Conservation (phyloP, 2,888 invertebrate genomes). For the Apodemia mormo region DNA sequence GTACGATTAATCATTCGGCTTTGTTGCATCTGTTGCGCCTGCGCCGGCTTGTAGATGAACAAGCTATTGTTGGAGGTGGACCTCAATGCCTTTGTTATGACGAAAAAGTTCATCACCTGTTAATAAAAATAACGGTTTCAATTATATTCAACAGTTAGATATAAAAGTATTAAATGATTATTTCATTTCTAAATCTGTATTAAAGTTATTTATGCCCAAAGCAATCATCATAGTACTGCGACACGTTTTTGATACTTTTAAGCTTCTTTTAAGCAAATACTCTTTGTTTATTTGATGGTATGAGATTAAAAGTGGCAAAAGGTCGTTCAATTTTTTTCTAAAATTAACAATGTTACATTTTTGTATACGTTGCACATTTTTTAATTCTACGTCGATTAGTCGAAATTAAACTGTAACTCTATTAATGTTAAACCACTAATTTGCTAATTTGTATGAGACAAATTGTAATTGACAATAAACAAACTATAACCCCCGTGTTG, state of each 20-base stretch:
- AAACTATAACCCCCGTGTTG: too few species aligned
- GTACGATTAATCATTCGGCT: slow-evolving; percentile 72
- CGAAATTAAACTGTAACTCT: too few species aligned
- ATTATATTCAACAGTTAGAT: slow-evolving; percentile 18
- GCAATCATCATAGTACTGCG: neutral
- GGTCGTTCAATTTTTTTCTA: too few species aligned
- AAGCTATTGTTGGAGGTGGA: slow-evolving; percentile 61
- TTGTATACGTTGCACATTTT: too few species aligned
- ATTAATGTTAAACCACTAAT: too few species aligned
- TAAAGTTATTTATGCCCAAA: neutral
- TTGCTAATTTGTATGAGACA: too few species aligned
- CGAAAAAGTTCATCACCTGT: slow-evolving; percentile 72
- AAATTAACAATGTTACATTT: too few species aligned
- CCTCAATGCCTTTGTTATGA: slow-evolving; percentile 52
- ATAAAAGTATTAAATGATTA: slow-evolving; percentile 2
- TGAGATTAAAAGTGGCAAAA: too few species aligned
- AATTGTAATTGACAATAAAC: too few species aligned
- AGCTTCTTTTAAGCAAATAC: neutral
- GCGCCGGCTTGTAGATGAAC: slow-evolving; percentile 53
- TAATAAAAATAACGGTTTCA: slow-evolving; percentile 44
- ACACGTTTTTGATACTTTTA: too few species aligned
- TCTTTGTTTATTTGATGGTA: neutral
- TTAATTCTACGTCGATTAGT: too few species aligned
- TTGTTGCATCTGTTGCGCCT: slow-evolving; percentile 74
- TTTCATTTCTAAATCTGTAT: neutral